These are phyloP conservation scores for Hemiscyllium ocellatum DNA, from an alignment of 2,113 vertebrate genomes.

Conservation along the genomic window DNA sequence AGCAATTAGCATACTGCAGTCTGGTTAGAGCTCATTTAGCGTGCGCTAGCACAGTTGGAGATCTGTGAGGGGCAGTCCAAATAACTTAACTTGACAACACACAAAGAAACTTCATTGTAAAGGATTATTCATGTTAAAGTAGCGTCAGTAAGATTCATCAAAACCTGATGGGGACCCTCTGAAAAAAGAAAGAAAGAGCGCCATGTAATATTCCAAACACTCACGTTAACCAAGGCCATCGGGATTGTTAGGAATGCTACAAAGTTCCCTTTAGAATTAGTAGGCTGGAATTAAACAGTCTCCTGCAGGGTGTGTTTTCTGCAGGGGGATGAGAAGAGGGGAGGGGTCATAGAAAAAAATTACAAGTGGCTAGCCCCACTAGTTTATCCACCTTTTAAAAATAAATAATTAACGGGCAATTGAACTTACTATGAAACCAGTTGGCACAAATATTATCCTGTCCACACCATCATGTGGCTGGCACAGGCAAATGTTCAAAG, in stretches of 20 bases:
- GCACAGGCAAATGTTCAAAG: no score
- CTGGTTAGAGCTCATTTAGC: conserved; percentile 32
- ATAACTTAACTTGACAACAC: conserved; percentile 33
- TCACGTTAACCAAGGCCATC: neutral
- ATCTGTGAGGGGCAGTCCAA: conserved; percentile 7
- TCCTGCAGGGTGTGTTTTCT: no score
- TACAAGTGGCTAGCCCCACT: no score
- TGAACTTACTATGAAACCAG: no score
- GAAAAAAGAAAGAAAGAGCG: neutral
- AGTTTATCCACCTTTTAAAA: no score
- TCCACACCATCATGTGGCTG: no score
- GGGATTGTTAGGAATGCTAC: neutral
- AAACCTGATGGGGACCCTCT: conserved; percentile 4
- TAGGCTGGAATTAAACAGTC: neutral
- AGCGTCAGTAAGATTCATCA: neutral
- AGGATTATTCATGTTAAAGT: conserved; percentile 9
- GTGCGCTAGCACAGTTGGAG: neutral
- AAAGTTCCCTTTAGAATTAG: neutral
- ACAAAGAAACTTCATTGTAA: conserved; percentile 25
- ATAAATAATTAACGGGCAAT: no score
- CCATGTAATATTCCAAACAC: neutral
- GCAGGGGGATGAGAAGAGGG: no score
- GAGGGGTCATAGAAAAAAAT: no score
- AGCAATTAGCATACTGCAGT: conserved; percentile 33
- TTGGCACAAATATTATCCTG: no score